Evolutionary conservation across 53 echinoderm and acorn worm species (phyloP), one percentile per base, ranked within the genome.

Genomic region (Luidia sarsii): DNA sequence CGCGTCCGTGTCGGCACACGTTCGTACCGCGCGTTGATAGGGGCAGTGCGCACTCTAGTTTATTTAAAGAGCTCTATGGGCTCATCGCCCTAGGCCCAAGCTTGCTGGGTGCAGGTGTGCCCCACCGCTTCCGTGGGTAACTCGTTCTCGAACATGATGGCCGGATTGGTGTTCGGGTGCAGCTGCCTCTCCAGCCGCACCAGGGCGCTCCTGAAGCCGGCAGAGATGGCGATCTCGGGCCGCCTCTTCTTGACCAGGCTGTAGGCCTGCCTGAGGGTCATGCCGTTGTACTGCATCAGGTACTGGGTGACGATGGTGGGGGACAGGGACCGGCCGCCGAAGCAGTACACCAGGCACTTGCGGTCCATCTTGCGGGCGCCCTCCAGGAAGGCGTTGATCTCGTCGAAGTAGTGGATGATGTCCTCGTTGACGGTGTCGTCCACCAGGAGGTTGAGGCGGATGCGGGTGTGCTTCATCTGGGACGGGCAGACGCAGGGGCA

Each of bases 401-500:
- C 95, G 4, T 90, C 87, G 46, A 95, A 95, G 77, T 95, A 95
- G 46, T 90, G 92, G 28, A 61, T 68, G 46, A 92, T 85, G 4
- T 88, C 95, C 39, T 95, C 90, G 18, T 83, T 82, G 14, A 87
- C 64, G 1, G 53, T 52, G 32, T 92, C 89, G 51, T 90, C 89
- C 37, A 95, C 52, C 7, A 65, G 70, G 29, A 95, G 68, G 59
- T 83, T 92, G 24, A 95, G 79, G 29, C 95, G 84, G 29, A 81
- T 92, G 36, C 90, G 92, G 4, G 90, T 86, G 63, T 95, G 95
- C 55, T 92, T 92, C 90, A 84, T 87, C 55, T 84, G 87, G 7
- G 95, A 95, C 0, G 92, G 81, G 49, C 95, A 95, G 39, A 92
- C 82, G 56, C 95, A 95, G 1, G 95, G 95, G 25, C 91, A 95